Conservation (phyloP, 1,140 invertebrate species). For the Trichonephila clavipes region DNA sequence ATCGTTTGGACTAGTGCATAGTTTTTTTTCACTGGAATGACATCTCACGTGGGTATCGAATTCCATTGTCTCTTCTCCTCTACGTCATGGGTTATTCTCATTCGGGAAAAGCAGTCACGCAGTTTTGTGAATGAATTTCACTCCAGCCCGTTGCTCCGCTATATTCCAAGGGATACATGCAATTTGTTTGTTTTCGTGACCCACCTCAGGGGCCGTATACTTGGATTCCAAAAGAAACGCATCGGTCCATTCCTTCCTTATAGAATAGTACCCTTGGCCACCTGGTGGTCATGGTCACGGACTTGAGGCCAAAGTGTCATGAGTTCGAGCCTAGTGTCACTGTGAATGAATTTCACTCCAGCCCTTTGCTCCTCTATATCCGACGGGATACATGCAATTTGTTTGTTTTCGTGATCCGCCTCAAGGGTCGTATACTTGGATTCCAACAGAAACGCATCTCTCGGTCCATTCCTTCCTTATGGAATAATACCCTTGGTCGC, state of each 20-base stretch:
- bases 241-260: too few species aligned
- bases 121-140: conserved; percentile 68
- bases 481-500: too few species aligned
- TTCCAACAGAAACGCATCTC: too few species aligned
- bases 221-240: too few species aligned
- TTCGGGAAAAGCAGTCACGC: conserved; percentile 64
- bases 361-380: neutral
- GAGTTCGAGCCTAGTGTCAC: too few species aligned
- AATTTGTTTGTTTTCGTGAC: conserved; percentile 59
- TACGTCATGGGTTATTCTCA: conserved; percentile 63
- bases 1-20: conserved; percentile 27
- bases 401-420: conserved; percentile 30
- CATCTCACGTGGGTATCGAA: conserved; percentile 48
- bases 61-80: conserved; percentile 61
- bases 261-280: too few species aligned
- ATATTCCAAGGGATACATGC: neutral
- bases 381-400: conserved; percentile 32
- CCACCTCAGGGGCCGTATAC: neutral
- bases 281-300: too few species aligned
- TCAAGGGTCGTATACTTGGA: neutral
- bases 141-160: neutral
- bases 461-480: too few species aligned
- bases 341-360: conserved; percentile 64
- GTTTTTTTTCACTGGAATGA: neutral
- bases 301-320: too few species aligned